Evolutionary conservation across 1,140 invertebrate genomes (phyloP).

Genomic region (Lamellibrachia luymesi): DNA sequence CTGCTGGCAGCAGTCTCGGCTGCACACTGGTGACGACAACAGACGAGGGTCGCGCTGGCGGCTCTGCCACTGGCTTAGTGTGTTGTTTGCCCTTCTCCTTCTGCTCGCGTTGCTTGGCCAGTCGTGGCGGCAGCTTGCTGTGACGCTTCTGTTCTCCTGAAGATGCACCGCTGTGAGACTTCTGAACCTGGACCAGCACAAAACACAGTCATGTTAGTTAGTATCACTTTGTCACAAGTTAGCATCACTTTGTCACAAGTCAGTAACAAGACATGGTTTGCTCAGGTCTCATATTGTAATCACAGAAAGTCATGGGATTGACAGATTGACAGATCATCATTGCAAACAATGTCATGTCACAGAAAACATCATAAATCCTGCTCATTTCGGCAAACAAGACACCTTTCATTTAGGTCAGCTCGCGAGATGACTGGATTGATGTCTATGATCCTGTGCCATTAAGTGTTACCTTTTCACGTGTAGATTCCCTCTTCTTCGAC

Average conservation of each 20-base stretch:
- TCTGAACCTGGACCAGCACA: constrained; percentile 19
- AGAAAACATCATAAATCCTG: background rate
- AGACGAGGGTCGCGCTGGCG: background rate
- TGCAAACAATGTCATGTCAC: background rate
- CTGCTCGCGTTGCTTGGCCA: constrained; percentile 72
- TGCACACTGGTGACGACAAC: background rate
- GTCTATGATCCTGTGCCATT: background rate
- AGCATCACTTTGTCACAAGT: background rate
- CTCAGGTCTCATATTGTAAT: background rate
- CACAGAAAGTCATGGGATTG: constrained; percentile 15
- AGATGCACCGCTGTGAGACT: constrained; percentile 42
- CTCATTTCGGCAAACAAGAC: background rate
- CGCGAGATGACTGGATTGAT: background rate
- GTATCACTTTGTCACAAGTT: constrained; percentile 18
- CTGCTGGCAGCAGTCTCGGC: background rate
- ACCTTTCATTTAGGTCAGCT: constrained; percentile 18
- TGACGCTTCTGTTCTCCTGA: constrained; percentile 60
- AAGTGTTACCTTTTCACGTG: constrained; percentile 28
- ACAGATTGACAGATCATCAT: background rate
- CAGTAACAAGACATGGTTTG: background rate
- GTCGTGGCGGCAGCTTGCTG: constrained; percentile 72
- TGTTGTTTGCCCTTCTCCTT: constrained; percentile 41
- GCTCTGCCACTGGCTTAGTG: constrained; percentile 24
- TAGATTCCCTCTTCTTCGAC: constrained; percentile 39
- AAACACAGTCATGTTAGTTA: background rate